Base-by-base conservation (phyloP, 2,797 vertebrate species). In the Gymnoscopelus braueri region DNA sequence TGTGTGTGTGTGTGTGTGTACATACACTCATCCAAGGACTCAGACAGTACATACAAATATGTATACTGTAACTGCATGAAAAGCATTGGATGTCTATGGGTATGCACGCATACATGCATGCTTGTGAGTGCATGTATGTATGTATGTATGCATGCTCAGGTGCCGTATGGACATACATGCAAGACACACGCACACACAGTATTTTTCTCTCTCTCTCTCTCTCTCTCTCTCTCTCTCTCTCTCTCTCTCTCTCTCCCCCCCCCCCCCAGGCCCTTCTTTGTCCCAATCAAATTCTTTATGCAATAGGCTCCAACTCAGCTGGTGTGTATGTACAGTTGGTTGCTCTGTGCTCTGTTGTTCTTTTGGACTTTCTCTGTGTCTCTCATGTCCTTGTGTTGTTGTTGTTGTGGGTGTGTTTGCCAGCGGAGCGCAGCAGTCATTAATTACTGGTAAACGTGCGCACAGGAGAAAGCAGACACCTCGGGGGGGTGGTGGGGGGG, bases 401-500 rank as follows among this genome's bases (percentile, higher is more conserved):
- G 78, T 80, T 85, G 81, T 83, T 88, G 84, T 77, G 80, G 73
- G 67, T 9, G 63, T 79, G 77, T 87, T 81, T 90, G 85, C 88
- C 87, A 79, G 84, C 49, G 83, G 78, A 90, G 84, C 77, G 13
- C 48, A 83, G 86, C 78, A 84, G 75, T 81, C 88, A 90, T 91
- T 92, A 90, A 92, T 91, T 88, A 90, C 75, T 78, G 74, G 82
- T 91, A 91, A 91, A 93, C 61, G 83, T 84, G 84, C 79, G 60
- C 76, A 71, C 81, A 90, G 82, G 79, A 85, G 78, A 82, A 78
- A 71, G 69, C 75, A 81, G 83, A 77, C 83, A 78, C 88, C 82
- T 83, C 68, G 9, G 39, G 6, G 2, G 10, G 39, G 39, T 2
- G 9, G 39, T 7, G n/a, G 73, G 67, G 77, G 67, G 63, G 62